Evolutionary conservation across 2,888 invertebrate genomes (phyloP).

Genomic region (Iphiclides podalirius): DNA sequence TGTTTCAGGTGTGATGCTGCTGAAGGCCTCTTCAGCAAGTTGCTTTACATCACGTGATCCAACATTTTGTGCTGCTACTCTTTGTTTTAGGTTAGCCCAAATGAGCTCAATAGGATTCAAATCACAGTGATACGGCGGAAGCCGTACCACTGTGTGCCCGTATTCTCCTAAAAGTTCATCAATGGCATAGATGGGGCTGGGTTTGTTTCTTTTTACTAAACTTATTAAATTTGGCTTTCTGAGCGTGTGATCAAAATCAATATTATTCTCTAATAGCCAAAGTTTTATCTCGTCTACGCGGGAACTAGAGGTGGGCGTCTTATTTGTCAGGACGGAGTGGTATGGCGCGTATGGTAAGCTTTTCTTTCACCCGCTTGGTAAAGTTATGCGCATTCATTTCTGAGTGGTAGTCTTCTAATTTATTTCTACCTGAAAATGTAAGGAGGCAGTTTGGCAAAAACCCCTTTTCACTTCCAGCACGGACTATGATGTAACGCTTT

Average conservation of each 20-base stretch:
- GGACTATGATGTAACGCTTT: slow-evolving; percentile 29
- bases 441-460: slow-evolving; percentile 31
- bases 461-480: slow-evolving; percentile 32
- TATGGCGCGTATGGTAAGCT: slow-evolving; percentile 18
- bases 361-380: slow-evolving; percentile 17
- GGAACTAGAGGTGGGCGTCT: slow-evolving; percentile 10
- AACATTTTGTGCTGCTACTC: slow-evolving; percentile 26
- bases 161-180: slow-evolving; percentile 26
- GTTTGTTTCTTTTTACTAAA: slow-evolving; percentile 30
- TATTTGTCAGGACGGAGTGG: slow-evolving; percentile 21
- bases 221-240: slow-evolving; percentile 27
- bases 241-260: slow-evolving; percentile 27
- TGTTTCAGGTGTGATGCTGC: neutral
- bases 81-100: slow-evolving; percentile 27
- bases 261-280: slow-evolving; percentile 32
- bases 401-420: slow-evolving; percentile 31
- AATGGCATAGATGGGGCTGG: slow-evolving; percentile 28
- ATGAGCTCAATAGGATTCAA: slow-evolving; percentile 31
- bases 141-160: neutral
- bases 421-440: slow-evolving; percentile 30
- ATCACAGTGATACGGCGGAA: slow-evolving; percentile 24
- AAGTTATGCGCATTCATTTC: slow-evolving; percentile 33
- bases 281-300: slow-evolving; percentile 26
- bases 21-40: neutral
- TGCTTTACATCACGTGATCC: slow-evolving; percentile 2